These are phyloP conservation scores for Danio kyathit DNA, from an alignment of 2,797 vertebrate genomes.

Conservation along the genomic window DNA sequence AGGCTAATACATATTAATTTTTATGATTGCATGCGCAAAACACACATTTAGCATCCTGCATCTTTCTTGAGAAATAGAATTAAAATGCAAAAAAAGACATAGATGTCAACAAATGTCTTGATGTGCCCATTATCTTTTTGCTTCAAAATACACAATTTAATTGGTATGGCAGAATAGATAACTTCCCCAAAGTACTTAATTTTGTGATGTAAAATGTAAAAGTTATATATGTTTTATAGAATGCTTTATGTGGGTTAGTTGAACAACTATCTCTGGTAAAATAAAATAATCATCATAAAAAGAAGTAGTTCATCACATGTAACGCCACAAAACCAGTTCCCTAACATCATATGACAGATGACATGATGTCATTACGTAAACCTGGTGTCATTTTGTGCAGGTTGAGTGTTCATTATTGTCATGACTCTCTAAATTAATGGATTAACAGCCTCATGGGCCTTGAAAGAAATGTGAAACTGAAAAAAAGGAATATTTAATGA, in stretches of 20 bases:
- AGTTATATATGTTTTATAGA: not conserved
- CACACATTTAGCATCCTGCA: no score
- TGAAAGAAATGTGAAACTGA: not conserved
- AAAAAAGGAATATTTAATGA: not conserved
- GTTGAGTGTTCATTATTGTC: not conserved
- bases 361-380: not conserved
- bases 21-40: no score
- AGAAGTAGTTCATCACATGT: constrained; percentile 1
- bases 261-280: not conserved
- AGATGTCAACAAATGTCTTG: not conserved
- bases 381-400: not conserved
- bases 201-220: not conserved
- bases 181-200: not conserved
- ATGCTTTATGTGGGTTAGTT: not conserved
- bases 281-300: not conserved
- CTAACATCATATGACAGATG: constrained; percentile 20
- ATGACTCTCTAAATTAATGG: not conserved
- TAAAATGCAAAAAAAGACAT: no score
- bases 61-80: no score
- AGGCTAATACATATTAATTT: no score
- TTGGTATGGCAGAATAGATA: not conserved
- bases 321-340: constrained; percentile 34
- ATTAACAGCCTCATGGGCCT: not conserved
- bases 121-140: not conserved
- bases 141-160: not conserved